A percentile compares a stretch with the other conserved stretches of the same genome.
Evolutionary conservation across 1,140 invertebrate species (phyloP).

Genomic region (Cepaea nemoralis): DNA sequence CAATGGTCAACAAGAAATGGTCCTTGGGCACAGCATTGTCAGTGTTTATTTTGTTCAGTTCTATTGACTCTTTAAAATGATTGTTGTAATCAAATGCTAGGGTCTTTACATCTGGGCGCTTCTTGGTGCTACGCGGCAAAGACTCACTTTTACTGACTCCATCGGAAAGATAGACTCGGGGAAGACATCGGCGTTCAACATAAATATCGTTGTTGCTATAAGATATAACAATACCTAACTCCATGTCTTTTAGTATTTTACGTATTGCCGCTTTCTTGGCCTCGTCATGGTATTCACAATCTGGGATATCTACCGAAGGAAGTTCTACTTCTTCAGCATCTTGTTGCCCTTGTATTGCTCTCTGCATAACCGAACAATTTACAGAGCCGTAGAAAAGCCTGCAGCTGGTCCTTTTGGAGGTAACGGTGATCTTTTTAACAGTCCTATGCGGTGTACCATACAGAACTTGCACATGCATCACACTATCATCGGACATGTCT

Average conservation of each 20-base stretch:
- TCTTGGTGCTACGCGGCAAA: conserved; percentile 6
- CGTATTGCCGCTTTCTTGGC: not conserved
- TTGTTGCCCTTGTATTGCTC: not conserved
- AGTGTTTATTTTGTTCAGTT: not conserved
- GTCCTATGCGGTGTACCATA: conserved; percentile 12
- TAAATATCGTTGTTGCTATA: conserved; percentile 12
- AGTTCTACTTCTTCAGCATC: not conserved
- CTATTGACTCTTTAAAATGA: not conserved
- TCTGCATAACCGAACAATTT: not conserved
- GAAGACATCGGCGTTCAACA: conserved; percentile 1
- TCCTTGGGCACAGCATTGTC: conserved; percentile 1
- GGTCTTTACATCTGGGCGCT: not conserved
- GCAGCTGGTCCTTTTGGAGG: not conserved
- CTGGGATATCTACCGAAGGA: not conserved
- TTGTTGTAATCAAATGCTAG: conserved; percentile 5
- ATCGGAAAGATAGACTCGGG: conserved; percentile 5
- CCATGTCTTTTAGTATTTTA: not conserved
- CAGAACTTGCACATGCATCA: not conserved
- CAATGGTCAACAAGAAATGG: not conserved
- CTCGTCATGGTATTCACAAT: not conserved
- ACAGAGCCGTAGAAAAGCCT: conserved; percentile 19
- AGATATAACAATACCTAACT: conserved; percentile 1
- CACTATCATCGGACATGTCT: not conserved
- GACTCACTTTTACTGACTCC: not conserved
- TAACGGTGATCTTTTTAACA: not conserved